A percentile compares a stretch with the other conserved stretches of the same genome.
Conservation (phyloP, 2,797 vertebrate species). For the Halcyon smyrnensis region DNA sequence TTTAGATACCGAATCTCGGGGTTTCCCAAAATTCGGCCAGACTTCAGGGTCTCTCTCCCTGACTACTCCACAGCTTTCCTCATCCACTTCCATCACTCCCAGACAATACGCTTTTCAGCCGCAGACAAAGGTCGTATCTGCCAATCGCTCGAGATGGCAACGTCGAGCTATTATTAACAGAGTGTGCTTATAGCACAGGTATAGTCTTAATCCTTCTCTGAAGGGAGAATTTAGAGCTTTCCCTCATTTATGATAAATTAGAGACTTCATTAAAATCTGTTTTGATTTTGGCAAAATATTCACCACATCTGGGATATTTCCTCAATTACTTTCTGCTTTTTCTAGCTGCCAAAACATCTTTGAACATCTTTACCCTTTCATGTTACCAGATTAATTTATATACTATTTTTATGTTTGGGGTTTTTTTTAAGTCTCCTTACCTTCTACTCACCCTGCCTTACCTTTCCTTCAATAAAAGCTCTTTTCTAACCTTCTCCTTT, state of each 20-base stretch:
- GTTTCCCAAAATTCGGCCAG: not conserved
- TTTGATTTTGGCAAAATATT: conserved; percentile 12
- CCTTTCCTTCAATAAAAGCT: not conserved
- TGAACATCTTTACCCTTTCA: not conserved
- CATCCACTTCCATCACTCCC: not conserved
- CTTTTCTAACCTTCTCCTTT: not conserved
- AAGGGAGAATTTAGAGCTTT: not conserved
- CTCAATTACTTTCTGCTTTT: conserved; percentile 1
- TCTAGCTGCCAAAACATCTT: not conserved
- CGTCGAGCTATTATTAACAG: not conserved
- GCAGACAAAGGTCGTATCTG: not conserved
- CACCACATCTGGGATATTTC: conserved; percentile 2
- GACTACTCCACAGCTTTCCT: not conserved
- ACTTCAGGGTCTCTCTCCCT: not conserved
- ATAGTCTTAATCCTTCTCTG: not conserved
- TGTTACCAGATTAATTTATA: not conserved
- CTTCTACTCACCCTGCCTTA: not conserved
- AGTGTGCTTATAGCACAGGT: not conserved
- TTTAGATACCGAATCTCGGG: not conserved
- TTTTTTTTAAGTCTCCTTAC: not conserved
- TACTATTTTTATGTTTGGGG: not conserved
- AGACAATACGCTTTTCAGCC: not conserved
- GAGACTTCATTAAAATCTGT: not conserved
- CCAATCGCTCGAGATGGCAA: not conserved
- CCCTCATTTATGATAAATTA: not conserved